Evolutionary conservation across 2,888 invertebrate genomes (phyloP), one percentile per base, ranked within the genome.

Genomic region (Macrosiphum euphorbiae): DNA sequence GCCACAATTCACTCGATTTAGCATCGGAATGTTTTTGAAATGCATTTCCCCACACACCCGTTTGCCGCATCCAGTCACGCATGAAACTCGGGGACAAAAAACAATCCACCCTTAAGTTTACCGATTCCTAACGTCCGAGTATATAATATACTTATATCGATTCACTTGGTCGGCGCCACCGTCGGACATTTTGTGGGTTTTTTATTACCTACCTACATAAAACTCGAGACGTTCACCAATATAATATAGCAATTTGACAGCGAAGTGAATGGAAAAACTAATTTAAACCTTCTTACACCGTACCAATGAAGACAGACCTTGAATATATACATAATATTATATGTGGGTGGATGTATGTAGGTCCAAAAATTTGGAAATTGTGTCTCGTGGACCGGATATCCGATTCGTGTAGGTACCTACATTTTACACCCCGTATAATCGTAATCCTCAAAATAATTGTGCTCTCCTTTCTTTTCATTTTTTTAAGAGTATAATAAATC

Each of bases 181-280:
- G 41, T 94, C 86, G 50, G 86, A 86, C 90, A n/a, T 94, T 90
- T 90, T 90, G 58, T 85, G 85, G 85, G 88, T 93, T 89, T 94
- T 86, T 90, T 94, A 86, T 94, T 85, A 90, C 61, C 52, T n/a
- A 88, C 88, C 88, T 78, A 89, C 92, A 92, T 90, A 90, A 85
- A 93, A 44, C 89, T 84, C 44, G 55, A 92, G 78, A 92, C 84
- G n/a, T 86, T 86, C 67, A 28, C 41, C 58, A 41, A n/a, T 7
- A 58, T 86, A 84, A 67, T 55, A 67, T 41, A 58, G 47, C 84
- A n/a, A 89, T 58, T 89, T 58, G 78, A 89, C 92, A 24, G 41
- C 78, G 16, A 28, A 35, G 78, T n/a, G 35, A 55, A 41, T 41
- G 41, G 26, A 47, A n/a, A 89, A 55, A 88, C 52, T 92, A 92